phyloP scores from a whole-genome alignment of 2,888 invertebrate genomes.

The Nemotelus nigrinus region DNA sequence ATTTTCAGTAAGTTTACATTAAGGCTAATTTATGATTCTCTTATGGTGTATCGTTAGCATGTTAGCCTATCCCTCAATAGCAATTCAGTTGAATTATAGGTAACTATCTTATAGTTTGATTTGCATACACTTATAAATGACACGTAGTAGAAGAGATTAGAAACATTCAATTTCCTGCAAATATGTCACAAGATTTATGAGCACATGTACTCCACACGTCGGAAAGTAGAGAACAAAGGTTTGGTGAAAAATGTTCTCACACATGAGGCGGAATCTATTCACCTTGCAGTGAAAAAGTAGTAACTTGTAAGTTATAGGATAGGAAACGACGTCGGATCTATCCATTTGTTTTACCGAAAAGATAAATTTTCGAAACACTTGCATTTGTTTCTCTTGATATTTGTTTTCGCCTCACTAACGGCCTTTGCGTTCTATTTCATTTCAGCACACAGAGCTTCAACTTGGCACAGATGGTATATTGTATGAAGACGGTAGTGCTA shows the following conservation, averaged over 20 bases:
- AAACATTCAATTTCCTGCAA: slow-evolving; percentile 27
- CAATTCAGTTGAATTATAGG: too few relatives aligned
- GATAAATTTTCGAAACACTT: slow-evolving; percentile 48
- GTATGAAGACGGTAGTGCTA: slow-evolving; percentile 63
- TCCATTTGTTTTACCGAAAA: slow-evolving; percentile 43
- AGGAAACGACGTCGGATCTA: slow-evolving; percentile 6
- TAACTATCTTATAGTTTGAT: too few relatives aligned
- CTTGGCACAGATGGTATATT: slow-evolving; percentile 63
- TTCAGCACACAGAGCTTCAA: slow-evolving; percentile 59
- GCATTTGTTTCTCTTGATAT: slow-evolving; percentile 8
- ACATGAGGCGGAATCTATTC: slow-evolving; percentile 5
- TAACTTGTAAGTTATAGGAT: background rate
- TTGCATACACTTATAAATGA: too few relatives aligned
- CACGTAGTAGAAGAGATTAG: too few relatives aligned
- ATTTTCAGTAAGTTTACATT: too few relatives aligned
- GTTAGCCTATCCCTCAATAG: too few relatives aligned
- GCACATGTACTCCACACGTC: slow-evolving; percentile 26
- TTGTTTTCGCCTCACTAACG: background rate
- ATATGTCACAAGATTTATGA: slow-evolving; percentile 46
- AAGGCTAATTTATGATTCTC: too few relatives aligned
- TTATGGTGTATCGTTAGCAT: too few relatives aligned
- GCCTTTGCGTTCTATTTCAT: slow-evolving; percentile 42
- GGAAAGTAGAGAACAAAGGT: slow-evolving; percentile 7
- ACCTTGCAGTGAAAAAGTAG: background rate
- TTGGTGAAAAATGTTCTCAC: slow-evolving; percentile 4